A percentile compares a stretch with the other conserved stretches of the same genome.
Conservation (phyloP, 2,888 invertebrate genomes). For the Argyresthia albistria region DNA sequence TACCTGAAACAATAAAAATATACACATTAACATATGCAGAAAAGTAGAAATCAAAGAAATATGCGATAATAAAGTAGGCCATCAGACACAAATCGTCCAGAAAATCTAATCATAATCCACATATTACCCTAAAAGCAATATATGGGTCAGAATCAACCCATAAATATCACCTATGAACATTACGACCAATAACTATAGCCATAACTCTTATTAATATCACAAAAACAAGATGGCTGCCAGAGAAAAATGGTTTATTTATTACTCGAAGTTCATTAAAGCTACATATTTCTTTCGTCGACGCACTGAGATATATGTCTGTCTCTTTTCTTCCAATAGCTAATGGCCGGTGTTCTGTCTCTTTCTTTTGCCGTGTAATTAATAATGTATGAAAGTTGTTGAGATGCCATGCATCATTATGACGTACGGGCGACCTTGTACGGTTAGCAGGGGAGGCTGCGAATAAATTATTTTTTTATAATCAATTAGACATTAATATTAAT, state of each 20-base stretch:
- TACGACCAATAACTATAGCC: constrained; percentile 22
- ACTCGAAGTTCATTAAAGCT: constrained; percentile 21
- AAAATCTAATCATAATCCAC: neutral
- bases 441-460: neutral
- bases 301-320: neutral
- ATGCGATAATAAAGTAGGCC: too few species aligned
- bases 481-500: constrained; percentile 1
- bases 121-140: neutral
- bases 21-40: too few species aligned
- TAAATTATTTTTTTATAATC: neutral
- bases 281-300: constrained; percentile 21
- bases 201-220: constrained; percentile 29
- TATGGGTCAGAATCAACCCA: neutral
- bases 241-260: constrained; percentile 29
- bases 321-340: neutral
- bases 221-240: constrained; percentile 29
- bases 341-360: constrained; percentile 18
- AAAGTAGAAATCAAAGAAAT: too few species aligned
- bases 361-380: constrained; percentile 47
- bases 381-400: constrained; percentile 53
- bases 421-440: constrained; percentile 1
- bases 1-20: too few species aligned
- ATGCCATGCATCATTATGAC: constrained; percentile 48
- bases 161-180: constrained; percentile 8
- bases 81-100: constrained; percentile 13